phyloP scores from a whole-genome alignment of 2,888 invertebrate species.

The Antheraea yamamai region DNA sequence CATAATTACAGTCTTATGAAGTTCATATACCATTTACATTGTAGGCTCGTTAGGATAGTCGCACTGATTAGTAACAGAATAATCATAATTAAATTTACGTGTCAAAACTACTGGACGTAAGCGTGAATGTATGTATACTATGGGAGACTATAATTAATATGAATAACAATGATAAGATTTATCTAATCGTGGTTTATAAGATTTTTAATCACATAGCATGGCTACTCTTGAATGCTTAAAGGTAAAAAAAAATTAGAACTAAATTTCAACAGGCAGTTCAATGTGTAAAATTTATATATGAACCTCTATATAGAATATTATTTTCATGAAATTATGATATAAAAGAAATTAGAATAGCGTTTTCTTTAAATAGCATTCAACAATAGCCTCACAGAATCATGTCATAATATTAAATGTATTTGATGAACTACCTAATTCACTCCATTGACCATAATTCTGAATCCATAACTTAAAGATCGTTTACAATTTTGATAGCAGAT shows the following conservation, averaged over 20 bases:
- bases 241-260: conserved; percentile 17
- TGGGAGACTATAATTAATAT: conserved; percentile 50
- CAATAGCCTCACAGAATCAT: conserved; percentile 30
- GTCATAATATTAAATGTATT: conserved; percentile 32
- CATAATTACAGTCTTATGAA: conserved; percentile 51
- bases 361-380: conserved; percentile 27
- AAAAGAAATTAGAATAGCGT: neutral
- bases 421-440: conserved; percentile 35
- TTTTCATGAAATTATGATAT: neutral
- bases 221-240: conserved; percentile 45
- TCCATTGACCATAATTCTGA: conserved; percentile 25
- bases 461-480: neutral
- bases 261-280: neutral
- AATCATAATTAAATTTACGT: conserved; percentile 30
- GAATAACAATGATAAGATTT: conserved; percentile 52
- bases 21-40: conserved; percentile 27
- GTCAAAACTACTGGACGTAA: conserved; percentile 62
- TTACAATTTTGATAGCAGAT: neutral
- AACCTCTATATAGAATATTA: neutral
- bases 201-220: conserved; percentile 28
- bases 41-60: conserved; percentile 31
- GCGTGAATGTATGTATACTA: conserved; percentile 51
- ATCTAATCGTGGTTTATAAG: conserved; percentile 39
- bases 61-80: conserved; percentile 38
- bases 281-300: neutral